Conservation (phyloP, 2,113 vertebrate species). For the Bubo blakistoni region DNA sequence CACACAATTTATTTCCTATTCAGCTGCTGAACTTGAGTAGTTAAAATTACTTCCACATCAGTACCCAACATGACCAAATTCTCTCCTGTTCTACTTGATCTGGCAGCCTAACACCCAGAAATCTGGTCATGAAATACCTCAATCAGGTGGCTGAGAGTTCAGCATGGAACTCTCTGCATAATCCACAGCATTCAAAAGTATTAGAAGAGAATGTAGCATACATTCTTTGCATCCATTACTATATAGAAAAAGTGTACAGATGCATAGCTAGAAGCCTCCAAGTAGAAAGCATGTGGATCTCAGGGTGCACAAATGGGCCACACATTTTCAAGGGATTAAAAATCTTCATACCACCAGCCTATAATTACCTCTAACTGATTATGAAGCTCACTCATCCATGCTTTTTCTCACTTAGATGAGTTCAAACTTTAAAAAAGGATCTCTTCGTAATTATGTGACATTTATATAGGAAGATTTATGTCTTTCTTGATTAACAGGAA, state of each 20-base stretch:
- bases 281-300: not conserved
- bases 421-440: not conserved
- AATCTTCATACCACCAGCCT: not conserved
- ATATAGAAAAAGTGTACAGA: not conserved
- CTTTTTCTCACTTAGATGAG: not conserved
- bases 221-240: not conserved
- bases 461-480: not conserved
- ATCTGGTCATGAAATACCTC: not conserved
- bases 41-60: not conserved
- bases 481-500: not conserved
- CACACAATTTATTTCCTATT: not conserved
- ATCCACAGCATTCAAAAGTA: not conserved
- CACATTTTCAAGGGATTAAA: not conserved
- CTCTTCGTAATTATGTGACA: not conserved
- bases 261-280: not conserved
- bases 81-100: not conserved
- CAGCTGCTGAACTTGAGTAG: not conserved
- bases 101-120: not conserved
- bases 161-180: not conserved
- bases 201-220: not conserved
- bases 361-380: not conserved
- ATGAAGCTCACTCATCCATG: not conserved
- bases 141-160: not conserved
- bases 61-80: not conserved
- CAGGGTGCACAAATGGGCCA: not conserved